phyloP scores from a whole-genome alignment of 1,140 invertebrate species.

The Sitophilus oryzae region DNA sequence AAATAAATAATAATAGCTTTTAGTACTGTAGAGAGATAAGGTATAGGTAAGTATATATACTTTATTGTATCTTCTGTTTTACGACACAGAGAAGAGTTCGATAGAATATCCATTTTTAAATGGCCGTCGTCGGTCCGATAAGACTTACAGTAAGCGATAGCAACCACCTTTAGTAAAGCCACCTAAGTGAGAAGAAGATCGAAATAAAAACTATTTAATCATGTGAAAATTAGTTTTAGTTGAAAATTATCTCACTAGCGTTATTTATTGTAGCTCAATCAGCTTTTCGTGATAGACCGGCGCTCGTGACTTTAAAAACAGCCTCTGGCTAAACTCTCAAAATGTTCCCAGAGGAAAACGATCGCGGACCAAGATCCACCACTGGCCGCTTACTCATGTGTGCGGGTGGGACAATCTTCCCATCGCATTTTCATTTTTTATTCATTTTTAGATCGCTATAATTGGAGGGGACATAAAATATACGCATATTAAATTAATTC shows the following conservation, averaged over 20 bases:
- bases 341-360: conserved; percentile 24
- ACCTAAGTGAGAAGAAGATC: too few species aligned
- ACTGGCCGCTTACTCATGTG: conserved; percentile 5
- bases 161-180: too few species aligned
- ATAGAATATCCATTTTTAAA: too few species aligned
- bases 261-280: not conserved
- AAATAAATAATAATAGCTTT: too few species aligned
- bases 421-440: not conserved
- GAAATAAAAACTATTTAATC: too few species aligned
- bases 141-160: too few species aligned
- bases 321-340: conserved; percentile 6
- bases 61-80: too few species aligned
- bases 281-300: conserved; percentile 19
- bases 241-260: not conserved
- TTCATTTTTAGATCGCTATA: not conserved
- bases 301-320: conserved; percentile 10
- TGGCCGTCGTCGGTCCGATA: too few species aligned
- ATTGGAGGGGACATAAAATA: too few species aligned
- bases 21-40: too few species aligned
- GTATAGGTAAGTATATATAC: too few species aligned
- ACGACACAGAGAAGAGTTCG: too few species aligned
- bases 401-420: conserved; percentile 4
- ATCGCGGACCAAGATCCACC: conserved; percentile 14
- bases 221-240: not conserved
- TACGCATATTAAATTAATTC: not conserved